phyloP scores from a whole-genome alignment of 2,797 vertebrate species.

The Cheirogaleus major region DNA sequence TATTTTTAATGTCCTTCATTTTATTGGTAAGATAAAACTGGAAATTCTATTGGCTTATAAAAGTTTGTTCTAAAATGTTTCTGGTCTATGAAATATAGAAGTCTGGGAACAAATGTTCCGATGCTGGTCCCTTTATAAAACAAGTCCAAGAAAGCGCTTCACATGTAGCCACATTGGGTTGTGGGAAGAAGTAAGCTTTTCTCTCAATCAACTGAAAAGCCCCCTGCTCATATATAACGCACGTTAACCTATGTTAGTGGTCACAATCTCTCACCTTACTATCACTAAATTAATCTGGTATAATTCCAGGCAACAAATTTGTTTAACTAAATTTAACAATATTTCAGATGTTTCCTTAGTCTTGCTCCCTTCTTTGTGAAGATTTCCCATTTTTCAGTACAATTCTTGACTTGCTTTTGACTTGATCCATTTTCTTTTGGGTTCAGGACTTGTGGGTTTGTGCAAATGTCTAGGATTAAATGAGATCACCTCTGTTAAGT shows the following conservation, averaged over 20 bases:
- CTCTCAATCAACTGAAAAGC: conserved; percentile 5
- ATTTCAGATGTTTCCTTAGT: background rate
- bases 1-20: background rate
- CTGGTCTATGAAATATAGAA: conserved; percentile 16
- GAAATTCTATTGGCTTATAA: background rate
- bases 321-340: background rate
- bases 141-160: background rate
- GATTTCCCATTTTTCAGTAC: conserved; percentile 38
- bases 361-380: background rate
- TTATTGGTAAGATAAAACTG: conserved; percentile 23
- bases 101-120: background rate
- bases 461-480: conserved; percentile 47
- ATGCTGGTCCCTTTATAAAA: background rate
- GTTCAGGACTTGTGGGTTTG: background rate
- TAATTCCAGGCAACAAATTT: background rate
- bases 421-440: conserved; percentile 34
- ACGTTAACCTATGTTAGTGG: background rate
- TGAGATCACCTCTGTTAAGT: conserved; percentile 25
- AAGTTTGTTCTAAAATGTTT: conserved; percentile 43
- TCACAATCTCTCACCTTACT: background rate
- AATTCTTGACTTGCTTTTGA: conserved; percentile 41
- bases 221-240: background rate
- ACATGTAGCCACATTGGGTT: background rate
- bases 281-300: background rate
- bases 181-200: background rate